Evolutionary conservation across 1,140 invertebrate species (phyloP), one percentile per base, ranked within the genome.

Genomic region (Streblospio benedicti): DNA sequence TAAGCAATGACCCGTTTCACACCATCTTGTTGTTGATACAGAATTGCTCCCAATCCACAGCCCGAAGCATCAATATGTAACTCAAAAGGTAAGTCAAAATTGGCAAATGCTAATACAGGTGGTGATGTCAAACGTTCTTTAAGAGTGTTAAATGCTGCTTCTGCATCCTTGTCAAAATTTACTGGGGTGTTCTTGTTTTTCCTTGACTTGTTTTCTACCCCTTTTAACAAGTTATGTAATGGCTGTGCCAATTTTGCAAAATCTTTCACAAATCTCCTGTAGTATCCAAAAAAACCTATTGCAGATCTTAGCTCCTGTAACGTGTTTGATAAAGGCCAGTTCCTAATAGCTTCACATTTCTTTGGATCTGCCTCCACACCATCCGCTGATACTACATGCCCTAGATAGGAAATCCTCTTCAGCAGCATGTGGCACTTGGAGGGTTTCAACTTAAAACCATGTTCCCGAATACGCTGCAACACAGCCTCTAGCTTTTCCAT

Each of bases 401-500:
- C 78, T 27, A 80, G 59, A 61, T 74, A 80, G 25, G 62, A 59
- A 3, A 80, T 41, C 50, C 74, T 62, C 18, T 45, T 45, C 43
- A 20, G 20, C 18, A 45, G 27, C 18, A 45, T n/a, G n/a, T 31
- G 27, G 30, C 68, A 75, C 67, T 81, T 79, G 56, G 67, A 58
- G 1, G 75, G 62, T 35, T 78, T 81, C 1, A 81, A 66, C 25
- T 76, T 80, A 2, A 83, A 61, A 28, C 71, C 70, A 1, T 75
- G 72, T 43, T 63, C 53, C 25, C 53, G 54, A 5, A 81, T 61
- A 43, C 69, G 61, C 18, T 69, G 44, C 5, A 79, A 67, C 4
- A 82, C 65, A 35, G 62, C 52, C 14, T 49, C 20, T 1, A 81
- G 35, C 27, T 74, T 49, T 16, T 58, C 33, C 0, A 81, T 41